phyloP scores from a whole-genome alignment of 2,113 vertebrate genomes.

The Antechinus flavipes region DNA sequence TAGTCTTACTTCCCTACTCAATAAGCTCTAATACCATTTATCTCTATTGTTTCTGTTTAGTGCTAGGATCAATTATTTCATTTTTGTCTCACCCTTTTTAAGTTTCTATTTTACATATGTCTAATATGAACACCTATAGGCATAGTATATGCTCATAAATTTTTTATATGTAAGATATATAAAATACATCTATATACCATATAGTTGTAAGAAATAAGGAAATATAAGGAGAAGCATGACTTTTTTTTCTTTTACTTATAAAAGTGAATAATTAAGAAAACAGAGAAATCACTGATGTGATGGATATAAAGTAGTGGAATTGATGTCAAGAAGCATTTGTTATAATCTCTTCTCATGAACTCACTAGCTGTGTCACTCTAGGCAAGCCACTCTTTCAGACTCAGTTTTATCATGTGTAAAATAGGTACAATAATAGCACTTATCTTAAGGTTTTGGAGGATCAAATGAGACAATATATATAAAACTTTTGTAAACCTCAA shows the following conservation, averaged over 20 bases:
- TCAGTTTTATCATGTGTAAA: not conserved
- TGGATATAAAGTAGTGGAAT: not conserved
- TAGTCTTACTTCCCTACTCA: not conserved
- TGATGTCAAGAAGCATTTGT: not conserved
- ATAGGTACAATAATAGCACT: not conserved
- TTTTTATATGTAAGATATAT: not conserved
- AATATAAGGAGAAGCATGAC: not conserved
- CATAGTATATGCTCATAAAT: not conserved
- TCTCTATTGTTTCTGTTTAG: not conserved
- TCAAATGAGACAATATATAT: not conserved
- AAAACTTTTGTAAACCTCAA: not conserved
- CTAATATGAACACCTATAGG: not conserved
- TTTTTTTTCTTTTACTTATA: not conserved
- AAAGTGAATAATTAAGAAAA: not conserved
- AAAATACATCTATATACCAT: too few species aligned
- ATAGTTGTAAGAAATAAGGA: not conserved
- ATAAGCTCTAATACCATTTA: not conserved
- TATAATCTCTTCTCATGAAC: not conserved
- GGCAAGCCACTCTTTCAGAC: not conserved
- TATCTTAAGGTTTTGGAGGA: not conserved
- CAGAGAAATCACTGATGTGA: not conserved
- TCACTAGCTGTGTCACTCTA: not conserved
- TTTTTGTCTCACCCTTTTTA: not conserved
- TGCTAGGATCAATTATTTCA: not conserved
- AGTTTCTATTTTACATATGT: not conserved